Conservation (phyloP, 2,797 vertebrate species). For the Numenius phaeopus region DNA sequence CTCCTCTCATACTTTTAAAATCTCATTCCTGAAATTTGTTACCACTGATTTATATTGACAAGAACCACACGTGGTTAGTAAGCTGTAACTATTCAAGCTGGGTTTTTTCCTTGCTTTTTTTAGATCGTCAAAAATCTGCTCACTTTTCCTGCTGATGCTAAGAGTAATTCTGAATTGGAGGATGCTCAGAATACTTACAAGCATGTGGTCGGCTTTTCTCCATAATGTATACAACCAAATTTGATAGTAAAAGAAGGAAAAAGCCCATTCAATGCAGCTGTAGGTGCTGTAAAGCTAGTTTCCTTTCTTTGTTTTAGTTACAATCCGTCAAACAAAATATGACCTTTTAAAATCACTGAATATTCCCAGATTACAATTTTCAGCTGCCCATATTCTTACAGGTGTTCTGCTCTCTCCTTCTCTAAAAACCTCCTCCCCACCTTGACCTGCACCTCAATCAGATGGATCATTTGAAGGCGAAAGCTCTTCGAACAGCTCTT, state of each 20-base stretch:
- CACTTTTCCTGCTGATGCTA: not conserved
- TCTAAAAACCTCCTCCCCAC: not conserved
- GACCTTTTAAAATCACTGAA: not conserved
- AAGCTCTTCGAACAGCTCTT: not conserved
- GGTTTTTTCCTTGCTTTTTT: rapidly evolving
- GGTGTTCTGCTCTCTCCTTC: not conserved
- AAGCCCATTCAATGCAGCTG: not conserved
- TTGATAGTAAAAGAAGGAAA: not conserved
- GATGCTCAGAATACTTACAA: not conserved
- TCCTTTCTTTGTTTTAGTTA: not conserved
- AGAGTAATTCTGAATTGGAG: not conserved
- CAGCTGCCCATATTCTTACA: not conserved
- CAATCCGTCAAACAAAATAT: not conserved
- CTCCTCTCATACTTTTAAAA: not conserved
- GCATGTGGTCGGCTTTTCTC: not conserved
- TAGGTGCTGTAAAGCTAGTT: not conserved
- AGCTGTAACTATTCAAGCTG: not conserved
- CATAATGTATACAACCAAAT: not conserved
- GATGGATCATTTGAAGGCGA: not conserved
- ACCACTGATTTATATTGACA: not conserved
- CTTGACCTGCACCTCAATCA: not conserved
- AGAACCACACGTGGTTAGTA: not conserved
- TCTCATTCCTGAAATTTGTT: not conserved
- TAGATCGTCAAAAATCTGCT: not conserved
- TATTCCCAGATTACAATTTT: not conserved